Evolutionary conservation across 2,888 invertebrate species (phyloP), one percentile per base, ranked within the genome.

Genomic region (Petrolisthes cinctipes): DNA sequence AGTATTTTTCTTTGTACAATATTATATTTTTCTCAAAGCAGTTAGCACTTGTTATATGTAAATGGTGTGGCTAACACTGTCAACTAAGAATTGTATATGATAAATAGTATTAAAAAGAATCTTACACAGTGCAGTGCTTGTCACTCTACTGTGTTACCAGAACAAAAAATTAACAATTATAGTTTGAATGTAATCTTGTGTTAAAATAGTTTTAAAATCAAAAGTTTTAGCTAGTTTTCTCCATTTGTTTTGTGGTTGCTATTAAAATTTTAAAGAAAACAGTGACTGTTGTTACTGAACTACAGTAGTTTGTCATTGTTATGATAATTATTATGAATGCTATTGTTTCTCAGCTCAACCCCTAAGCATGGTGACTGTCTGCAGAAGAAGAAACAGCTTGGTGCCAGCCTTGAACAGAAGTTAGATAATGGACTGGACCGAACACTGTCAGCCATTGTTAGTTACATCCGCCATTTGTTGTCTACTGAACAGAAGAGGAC

Each of bases 401-500:
- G 98, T 92, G 97, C 97, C 91, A 97, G 97, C 92, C 95, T 98
- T 85, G 98, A 99, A 93, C 95, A 95, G 89, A 99, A 99, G 93
- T 94, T 99, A 90, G 99, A 99, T 92, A 95, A 95, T 0, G 98
- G 97, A 0, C 92, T 97, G 89, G 97, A 98, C 92, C 95, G 93
- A 84, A 96, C 97, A 3, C 94, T 99, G 85, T 95, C 96, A 90
- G 97, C 98, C 0, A 95, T 98, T 53, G 95, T 97, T 89, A 96
- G 97, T 82, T 99, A 98, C 97, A 96, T 98, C 0, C 97, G 96
- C 93, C 94, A 97, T 86, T 96, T 98, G 92, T 94, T 99, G 37
- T 96, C 97, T 93, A 95, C 95, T 0, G 98, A 99, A 92, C 99
- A 99, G 93, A 97, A 97, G 93, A 98, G 98, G 93, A 96, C 96